phyloP scores from a whole-genome alignment of 2,888 invertebrate genomes.

The Pimpla rufipes region DNA sequence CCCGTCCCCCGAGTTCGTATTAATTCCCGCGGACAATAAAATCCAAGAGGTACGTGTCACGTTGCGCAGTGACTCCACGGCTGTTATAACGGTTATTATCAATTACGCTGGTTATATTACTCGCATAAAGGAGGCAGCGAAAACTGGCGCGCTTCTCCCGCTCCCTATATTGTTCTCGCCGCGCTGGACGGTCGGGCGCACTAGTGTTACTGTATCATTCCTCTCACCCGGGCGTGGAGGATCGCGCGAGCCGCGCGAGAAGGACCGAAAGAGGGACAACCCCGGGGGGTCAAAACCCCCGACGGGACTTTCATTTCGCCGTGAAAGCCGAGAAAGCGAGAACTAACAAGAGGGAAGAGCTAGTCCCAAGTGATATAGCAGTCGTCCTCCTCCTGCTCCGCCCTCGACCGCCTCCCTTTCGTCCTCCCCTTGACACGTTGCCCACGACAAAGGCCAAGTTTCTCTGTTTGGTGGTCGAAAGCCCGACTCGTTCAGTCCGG shows the following conservation, averaged over 20 bases:
- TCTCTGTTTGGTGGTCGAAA: conserved; percentile 57
- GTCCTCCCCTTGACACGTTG: not conserved
- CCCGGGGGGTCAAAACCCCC: conserved; percentile 40
- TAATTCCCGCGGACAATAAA: not conserved
- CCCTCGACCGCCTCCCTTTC: not conserved
- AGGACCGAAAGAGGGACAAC: conserved; percentile 38
- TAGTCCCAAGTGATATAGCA: conserved; percentile 48
- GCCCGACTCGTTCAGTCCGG: conserved; percentile 25
- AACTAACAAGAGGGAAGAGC: conserved; percentile 39
- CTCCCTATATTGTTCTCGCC: conserved; percentile 25
- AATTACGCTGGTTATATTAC: conserved; percentile 54
- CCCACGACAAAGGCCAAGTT: conserved; percentile 55
- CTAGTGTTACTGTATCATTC: conserved; percentile 44
- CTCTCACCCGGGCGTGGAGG: conserved; percentile 4
- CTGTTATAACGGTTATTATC: conserved; percentile 52
- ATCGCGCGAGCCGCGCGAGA: not conserved
- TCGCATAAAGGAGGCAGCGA: conserved; percentile 12
- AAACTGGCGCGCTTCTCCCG: too few relatives aligned
- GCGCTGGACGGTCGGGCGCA: conserved; percentile 9
- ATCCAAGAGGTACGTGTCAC: not conserved
- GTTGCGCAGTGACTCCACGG: not conserved
- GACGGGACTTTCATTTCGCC: conserved; percentile 61
- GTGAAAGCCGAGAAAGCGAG: conserved; percentile 44
- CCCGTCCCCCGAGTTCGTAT: not conserved
- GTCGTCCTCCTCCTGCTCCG: not conserved